A percentile compares a stretch with the other conserved stretches of the same genome.
phyloP scores from a whole-genome alignment of 53 echinoderm and acorn worm genomes.

The Paracentrotus lividus region DNA sequence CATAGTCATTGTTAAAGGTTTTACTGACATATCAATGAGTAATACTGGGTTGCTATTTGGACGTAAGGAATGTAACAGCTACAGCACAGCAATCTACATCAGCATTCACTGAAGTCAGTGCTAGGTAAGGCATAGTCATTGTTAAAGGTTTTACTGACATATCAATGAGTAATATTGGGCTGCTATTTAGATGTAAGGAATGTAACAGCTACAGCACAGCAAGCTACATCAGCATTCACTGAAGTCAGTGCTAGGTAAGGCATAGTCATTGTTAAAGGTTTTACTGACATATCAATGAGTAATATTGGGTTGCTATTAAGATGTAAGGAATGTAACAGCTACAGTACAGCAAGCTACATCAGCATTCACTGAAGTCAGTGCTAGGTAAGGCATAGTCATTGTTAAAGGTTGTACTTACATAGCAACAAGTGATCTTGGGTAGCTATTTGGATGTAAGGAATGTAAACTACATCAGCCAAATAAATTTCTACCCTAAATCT shows the following conservation, averaged over 20 bases:
- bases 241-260: slow-evolving; percentile 71
- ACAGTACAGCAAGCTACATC: slow-evolving; percentile 80
- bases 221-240: slow-evolving; percentile 79
- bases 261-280: too few species aligned
- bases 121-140: too few species aligned
- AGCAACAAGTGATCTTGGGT: slow-evolving; percentile 92
- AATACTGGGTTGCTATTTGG: slow-evolving; percentile 90
- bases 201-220: slow-evolving; percentile 84
- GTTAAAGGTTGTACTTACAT: too few species aligned
- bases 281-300: too few species aligned
- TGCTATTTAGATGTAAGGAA: slow-evolving; percentile 94
- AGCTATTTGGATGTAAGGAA: slow-evolving; percentile 96
- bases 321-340: slow-evolving; percentile 90
- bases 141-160: too few species aligned
- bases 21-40: too few species aligned
- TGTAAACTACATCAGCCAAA: too few species aligned
- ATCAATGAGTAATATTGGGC: too few species aligned
- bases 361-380: slow-evolving; percentile 81
- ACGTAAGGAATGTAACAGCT: slow-evolving; percentile 91
- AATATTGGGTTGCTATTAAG: slow-evolving; percentile 91
- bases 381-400: too few species aligned
- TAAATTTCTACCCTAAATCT: too few species aligned
- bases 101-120: slow-evolving; percentile 83
- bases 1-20: too few species aligned
- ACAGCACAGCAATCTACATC: slow-evolving; percentile 80